Conservation (phyloP, 2,888 invertebrate species). For the Acleris literana region DNA sequence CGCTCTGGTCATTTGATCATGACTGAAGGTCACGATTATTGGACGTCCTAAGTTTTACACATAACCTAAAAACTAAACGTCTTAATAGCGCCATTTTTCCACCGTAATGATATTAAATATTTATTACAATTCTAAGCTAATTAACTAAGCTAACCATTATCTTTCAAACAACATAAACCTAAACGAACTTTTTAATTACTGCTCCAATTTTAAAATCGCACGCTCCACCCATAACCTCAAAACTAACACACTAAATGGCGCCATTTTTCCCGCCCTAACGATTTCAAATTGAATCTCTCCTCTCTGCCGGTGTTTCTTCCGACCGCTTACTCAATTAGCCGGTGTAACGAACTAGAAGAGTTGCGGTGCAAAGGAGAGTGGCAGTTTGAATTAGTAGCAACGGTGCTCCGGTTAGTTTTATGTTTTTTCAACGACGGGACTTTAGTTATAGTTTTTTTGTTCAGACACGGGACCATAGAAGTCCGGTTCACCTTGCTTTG, state of each 20-base stretch:
- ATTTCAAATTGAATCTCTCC: slow-evolving; percentile 16
- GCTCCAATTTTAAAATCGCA: not conserved
- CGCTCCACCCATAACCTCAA: not conserved
- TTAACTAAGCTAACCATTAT: no score
- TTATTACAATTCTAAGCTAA: no score
- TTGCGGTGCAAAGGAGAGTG: slow-evolving; percentile 43
- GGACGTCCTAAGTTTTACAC: no score
- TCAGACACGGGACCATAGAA: no score
- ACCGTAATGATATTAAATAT: no score
- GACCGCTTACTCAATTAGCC: slow-evolving; percentile 53
- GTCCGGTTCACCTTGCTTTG: no score
- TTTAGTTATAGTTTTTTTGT: not conserved
- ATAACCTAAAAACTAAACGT: no score
- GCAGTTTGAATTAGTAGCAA: not conserved
- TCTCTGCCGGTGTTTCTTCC: slow-evolving; percentile 14
- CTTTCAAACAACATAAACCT: no score
- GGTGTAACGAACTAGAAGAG: slow-evolving; percentile 54
- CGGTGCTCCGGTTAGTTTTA: not conserved
- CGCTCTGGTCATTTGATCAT: no score
- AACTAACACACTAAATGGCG: slow-evolving; percentile 8
- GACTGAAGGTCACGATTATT: no score
- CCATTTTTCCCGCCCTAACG: slow-evolving; percentile 17
- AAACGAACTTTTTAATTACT: no score
- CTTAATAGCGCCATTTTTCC: no score
- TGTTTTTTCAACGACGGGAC: not conserved